Conservation (phyloP, 2,888 invertebrate species). For the Yponomeuta malinellus region DNA sequence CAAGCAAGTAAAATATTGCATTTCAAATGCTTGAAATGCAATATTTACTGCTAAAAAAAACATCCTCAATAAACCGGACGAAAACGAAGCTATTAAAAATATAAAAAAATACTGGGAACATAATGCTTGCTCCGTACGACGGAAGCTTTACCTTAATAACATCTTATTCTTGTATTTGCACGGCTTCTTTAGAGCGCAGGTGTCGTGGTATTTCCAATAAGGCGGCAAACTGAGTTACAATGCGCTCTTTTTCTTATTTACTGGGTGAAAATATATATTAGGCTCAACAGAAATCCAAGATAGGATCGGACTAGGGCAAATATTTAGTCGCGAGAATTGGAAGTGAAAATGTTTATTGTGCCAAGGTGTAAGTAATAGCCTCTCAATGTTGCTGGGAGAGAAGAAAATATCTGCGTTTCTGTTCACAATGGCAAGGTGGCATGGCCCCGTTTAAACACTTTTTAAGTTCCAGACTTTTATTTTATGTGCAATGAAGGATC, state of each 20-base stretch:
- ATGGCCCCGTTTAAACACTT: not conserved
- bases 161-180: conserved; percentile 28
- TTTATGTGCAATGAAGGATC: not conserved
- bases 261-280: not conserved
- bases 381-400: not conserved
- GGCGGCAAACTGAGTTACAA: conserved; percentile 38
- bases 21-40: no score
- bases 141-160: conserved; percentile 20
- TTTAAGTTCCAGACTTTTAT: not conserved
- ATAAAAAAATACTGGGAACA: not conserved
- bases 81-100: no score
- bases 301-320: not conserved
- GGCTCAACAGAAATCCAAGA: not conserved
- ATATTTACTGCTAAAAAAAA: no score
- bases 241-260: conserved; percentile 19
- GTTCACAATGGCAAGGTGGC: not conserved
- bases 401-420: not conserved
- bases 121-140: not conserved
- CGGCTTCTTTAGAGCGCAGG: conserved; percentile 38
- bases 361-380: conserved; percentile 5
- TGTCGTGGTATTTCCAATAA: conserved; percentile 38
- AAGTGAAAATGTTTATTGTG: conserved; percentile 3
- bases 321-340: not conserved
- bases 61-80: no score
- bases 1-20: no score